A percentile compares a stretch with the other conserved stretches of the same genome.
phyloP scores from a whole-genome alignment of 2,113 vertebrate genomes.

The Atherinomorus stipes region DNA sequence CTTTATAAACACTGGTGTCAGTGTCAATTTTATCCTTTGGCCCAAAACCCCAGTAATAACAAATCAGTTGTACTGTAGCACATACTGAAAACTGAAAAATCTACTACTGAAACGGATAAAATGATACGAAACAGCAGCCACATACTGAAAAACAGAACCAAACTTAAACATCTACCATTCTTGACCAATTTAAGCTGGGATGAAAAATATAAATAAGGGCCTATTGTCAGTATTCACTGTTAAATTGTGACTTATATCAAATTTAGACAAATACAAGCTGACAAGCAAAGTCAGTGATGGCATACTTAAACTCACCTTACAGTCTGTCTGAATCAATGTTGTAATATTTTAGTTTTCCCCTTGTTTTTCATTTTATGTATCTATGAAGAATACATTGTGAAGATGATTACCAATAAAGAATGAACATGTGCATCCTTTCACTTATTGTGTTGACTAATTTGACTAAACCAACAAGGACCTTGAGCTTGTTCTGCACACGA shows the following conservation, averaged over 20 bases:
- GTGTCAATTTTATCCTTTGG: no score
- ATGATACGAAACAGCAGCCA: neutral
- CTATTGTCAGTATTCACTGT: neutral
- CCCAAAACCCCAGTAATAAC: neutral
- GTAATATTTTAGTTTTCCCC: no score
- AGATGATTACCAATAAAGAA: neutral
- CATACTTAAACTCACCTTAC: no score
- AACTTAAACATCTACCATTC: no score
- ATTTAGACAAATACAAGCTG: neutral
- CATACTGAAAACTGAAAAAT: no score
- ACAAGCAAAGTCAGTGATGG: no score
- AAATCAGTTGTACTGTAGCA: neutral
- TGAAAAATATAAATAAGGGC: no score
- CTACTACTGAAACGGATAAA: neutral
- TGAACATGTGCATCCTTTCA: neutral
- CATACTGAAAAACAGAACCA: neutral
- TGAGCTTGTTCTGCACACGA: neutral
- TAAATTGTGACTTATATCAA: neutral
- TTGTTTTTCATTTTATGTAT: no score
- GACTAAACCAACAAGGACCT: neutral
- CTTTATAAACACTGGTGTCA: no score
- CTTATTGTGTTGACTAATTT: neutral
- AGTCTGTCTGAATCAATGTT: no score
- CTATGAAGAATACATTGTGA: no score
- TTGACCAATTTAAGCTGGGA: no score